A percentile compares a stretch with the other conserved stretches of the same genome.
Conservation (phyloP, 2,797 vertebrate species). For the Molossus molossus region DNA sequence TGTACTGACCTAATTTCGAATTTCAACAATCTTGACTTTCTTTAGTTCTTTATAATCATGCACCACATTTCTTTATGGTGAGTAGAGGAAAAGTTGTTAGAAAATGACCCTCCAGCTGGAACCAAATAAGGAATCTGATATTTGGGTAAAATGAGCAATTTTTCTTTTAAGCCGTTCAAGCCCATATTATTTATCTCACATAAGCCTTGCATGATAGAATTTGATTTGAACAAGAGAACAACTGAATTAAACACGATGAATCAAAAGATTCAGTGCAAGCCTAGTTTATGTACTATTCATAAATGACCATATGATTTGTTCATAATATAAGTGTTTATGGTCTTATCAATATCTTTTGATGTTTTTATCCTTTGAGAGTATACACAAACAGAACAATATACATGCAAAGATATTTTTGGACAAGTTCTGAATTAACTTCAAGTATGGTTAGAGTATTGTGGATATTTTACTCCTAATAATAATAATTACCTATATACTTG, state of each 20-base stretch:
- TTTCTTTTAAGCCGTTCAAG: background rate
- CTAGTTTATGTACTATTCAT: background rate
- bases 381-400: background rate
- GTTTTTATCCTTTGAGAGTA: background rate
- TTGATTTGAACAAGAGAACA: background rate
- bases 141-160: background rate
- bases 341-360: background rate
- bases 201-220: background rate
- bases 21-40: background rate
- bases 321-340: background rate
- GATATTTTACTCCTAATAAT: background rate
- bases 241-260: slow-evolving; percentile 1
- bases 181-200: background rate
- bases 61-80: background rate
- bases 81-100: background rate
- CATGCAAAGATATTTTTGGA: background rate
- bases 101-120: background rate
- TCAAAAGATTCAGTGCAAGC: background rate
- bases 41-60: background rate
- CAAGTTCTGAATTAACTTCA: background rate
- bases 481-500: background rate
- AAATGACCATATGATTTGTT: background rate
- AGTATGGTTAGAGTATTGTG: background rate
- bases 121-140: background rate
- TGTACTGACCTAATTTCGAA: background rate